Evolutionary conservation across 2,113 vertebrate genomes (phyloP).

Genomic region (Rhinolophus ferrumequinum): DNA sequence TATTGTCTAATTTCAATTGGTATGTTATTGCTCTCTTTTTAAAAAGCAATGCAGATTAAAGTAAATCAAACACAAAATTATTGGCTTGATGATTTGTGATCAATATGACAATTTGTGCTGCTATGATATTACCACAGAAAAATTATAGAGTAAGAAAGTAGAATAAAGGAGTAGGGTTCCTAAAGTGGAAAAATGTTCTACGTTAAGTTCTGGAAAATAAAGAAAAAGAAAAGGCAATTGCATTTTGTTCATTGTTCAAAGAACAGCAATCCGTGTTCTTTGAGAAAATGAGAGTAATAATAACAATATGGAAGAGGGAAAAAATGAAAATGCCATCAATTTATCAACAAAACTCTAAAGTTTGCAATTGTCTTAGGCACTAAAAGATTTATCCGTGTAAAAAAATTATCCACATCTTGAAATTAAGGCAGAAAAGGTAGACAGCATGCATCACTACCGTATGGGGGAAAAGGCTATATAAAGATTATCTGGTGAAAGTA

Average conservation of each 20-base stretch:
- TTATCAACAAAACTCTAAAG: background rate
- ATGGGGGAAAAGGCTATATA: accelerated
- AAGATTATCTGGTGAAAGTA: background rate
- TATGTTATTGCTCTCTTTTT: background rate
- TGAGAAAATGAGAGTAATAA: background rate
- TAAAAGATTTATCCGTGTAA: background rate
- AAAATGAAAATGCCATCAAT: background rate
- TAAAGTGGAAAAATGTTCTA: background rate
- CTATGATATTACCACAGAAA: background rate
- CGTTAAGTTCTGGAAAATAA: background rate
- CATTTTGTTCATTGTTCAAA: background rate
- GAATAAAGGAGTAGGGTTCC: background rate
- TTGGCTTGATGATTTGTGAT: background rate
- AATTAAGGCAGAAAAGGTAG: background rate
- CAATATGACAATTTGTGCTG: background rate
- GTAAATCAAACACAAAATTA: background rate
- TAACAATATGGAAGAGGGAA: background rate
- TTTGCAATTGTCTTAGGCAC: background rate
- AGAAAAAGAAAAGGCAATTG: background rate
- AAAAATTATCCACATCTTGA: background rate
- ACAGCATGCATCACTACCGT: background rate
- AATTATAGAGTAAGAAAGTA: background rate
- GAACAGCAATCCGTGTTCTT: background rate
- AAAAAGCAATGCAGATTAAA: background rate
- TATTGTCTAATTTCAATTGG: background rate